A percentile compares a stretch with the other conserved stretches of the same genome.
Evolutionary conservation across 2,888 invertebrate species (phyloP).

Genomic region (Cheilosia urbana): DNA sequence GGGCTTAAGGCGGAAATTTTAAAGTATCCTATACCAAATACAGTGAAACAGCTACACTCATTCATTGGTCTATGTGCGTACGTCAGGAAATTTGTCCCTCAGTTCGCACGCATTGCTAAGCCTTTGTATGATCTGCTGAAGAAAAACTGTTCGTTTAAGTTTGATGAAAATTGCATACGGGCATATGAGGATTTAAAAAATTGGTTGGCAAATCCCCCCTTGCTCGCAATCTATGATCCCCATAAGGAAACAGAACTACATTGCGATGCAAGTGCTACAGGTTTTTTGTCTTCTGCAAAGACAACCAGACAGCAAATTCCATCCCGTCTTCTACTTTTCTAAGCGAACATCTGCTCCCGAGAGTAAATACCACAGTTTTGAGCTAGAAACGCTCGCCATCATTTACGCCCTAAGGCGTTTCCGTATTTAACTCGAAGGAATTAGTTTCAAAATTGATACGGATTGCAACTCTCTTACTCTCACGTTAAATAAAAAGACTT

Average conservation of each 20-base stretch:
- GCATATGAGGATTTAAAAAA: constrained; percentile 51
- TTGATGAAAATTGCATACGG: constrained; percentile 43
- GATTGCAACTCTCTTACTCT: constrained; percentile 77
- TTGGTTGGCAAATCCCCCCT: constrained; percentile 62
- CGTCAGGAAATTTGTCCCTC: constrained; percentile 56
- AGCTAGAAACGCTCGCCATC: no score
- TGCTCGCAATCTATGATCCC: constrained; percentile 79
- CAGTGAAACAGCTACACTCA: constrained; percentile 1
- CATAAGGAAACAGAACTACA: no score
- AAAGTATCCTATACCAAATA: constrained; percentile 41
- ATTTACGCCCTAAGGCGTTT: no score
- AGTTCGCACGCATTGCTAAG: constrained; percentile 76
- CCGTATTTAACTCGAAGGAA: no score
- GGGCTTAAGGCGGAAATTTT: constrained; percentile 17
- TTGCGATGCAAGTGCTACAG: no score
- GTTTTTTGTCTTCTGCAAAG: no score
- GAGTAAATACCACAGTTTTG: no score
- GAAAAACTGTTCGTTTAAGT: constrained; percentile 43
- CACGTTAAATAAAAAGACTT: constrained; percentile 72
- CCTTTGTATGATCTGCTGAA: constrained; percentile 78
- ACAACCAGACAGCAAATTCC: no score
- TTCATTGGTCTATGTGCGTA: constrained; percentile 66
- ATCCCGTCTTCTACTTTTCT: no score
- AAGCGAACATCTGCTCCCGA: no score
- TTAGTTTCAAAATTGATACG: constrained; percentile 77